Base-by-base conservation (phyloP, 1,140 invertebrate species). In the Pteromalus puparum region DNA sequence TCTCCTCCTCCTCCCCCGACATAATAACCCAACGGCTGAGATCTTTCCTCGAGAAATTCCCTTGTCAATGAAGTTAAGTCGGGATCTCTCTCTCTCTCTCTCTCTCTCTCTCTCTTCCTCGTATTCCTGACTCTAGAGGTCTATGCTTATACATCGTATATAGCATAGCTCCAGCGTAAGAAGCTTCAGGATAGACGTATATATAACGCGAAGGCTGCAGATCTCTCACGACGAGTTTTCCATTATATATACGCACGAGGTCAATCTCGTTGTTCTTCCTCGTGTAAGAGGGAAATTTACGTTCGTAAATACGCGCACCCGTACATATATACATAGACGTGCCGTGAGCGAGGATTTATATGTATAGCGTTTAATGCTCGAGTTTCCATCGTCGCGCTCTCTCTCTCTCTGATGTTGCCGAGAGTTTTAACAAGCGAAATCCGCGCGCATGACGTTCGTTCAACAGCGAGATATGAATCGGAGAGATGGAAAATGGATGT, bases 41-140 rank as follows among this genome's bases (percentile, higher is more conserved):
- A 61, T 61, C 48, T 61, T 77, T 77, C 48, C 38, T 26, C 24
- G 48, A 26, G 46, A 65, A 78, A 78, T 78, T 78, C 76, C 76
- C 76, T 78, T 78, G 48, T 78, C 76, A 78, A 78, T 78, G 76
- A 78, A 78, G 76, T 78, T 78, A 78, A 78, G 46, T 78, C 76
- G 76, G 42, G 30, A 30, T 38, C 73, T n/a, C 73, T 3, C 73
- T 38, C 73, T 38, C 73, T n/a, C 73, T 3, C 73, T 38, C 73
- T 38, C 73, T n/a, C 73, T 3, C 73, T 38, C 73, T 38, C 73
- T n/a, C 73, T 3, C 73, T 38, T 34, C 9, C 73, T 3, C 21
- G 18, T 15, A 30, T 18, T 30, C 34, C 34, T n/a, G 53, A 61
- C 53, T 61, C 67, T 10, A 42, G 38, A 42, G 38, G 38, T 42